A percentile compares a stretch with the other conserved stretches of the same genome.
These are phyloP conservation scores for Morpho helenor DNA, from an alignment of 2,888 invertebrate genomes.

Conservation along the genomic window DNA sequence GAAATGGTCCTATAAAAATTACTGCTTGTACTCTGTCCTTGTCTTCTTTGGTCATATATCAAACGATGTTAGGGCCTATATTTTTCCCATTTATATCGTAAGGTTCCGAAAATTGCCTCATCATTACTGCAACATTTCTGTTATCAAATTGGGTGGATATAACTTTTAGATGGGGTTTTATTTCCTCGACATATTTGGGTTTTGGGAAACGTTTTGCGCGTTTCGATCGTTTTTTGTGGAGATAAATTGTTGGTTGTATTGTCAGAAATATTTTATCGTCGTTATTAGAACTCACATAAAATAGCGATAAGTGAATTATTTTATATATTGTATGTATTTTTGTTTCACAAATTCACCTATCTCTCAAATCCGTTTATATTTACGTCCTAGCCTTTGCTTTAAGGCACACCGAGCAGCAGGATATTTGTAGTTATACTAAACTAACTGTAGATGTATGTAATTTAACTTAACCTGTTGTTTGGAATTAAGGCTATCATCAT, in stretches of 20 bases:
- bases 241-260: conserved; percentile 8
- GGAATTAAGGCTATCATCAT: too few species aligned
- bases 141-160: conserved; percentile 26
- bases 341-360: too few species aligned
- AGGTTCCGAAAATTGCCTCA: conserved; percentile 24
- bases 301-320: too few species aligned
- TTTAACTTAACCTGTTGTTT: too few species aligned
- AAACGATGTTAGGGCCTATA: conserved; percentile 19
- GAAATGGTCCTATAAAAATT: conserved; percentile 8
- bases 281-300: too few species aligned
- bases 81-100: conserved; percentile 24
- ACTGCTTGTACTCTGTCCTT: conserved; percentile 9
- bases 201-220: conserved; percentile 11
- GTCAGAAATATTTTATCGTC: not conserved
- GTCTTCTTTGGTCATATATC: conserved; percentile 13
- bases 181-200: conserved; percentile 19
- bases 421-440: too few species aligned
- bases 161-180: conserved; percentile 24
- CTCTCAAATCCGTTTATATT: too few species aligned
- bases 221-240: conserved; percentile 8
- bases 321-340: too few species aligned
- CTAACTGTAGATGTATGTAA: too few species aligned
- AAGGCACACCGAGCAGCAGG: too few species aligned
- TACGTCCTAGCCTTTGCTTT: too few species aligned
- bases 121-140: conserved; percentile 24